Evolutionary conservation across 2,113 vertebrate species (phyloP).

Genomic region (Ovibos moschatus): DNA sequence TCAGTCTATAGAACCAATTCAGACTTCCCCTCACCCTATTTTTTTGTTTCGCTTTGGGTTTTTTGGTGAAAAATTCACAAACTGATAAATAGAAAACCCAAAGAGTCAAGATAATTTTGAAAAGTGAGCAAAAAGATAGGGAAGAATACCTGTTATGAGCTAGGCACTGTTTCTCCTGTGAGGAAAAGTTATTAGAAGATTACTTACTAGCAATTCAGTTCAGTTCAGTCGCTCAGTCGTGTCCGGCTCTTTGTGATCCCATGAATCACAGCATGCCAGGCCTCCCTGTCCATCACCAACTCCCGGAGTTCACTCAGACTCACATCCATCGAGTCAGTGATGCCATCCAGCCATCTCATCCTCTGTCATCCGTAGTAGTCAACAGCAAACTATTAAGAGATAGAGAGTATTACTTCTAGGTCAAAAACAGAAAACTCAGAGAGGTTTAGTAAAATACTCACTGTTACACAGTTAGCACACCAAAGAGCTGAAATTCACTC

Average conservation of each 20-base stretch:
- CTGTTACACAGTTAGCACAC: background rate
- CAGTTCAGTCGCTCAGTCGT: no score
- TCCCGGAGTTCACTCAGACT: no score
- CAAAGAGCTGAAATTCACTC: background rate
- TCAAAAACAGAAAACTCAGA: background rate
- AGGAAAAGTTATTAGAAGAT: background rate
- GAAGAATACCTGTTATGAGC: background rate
- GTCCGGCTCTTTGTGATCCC: accelerated
- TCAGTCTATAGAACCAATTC: background rate
- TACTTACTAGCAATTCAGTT: background rate
- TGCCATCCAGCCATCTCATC: no score
- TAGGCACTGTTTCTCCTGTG: background rate
- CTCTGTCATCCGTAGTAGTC: accelerated
- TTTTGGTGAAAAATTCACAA: background rate
- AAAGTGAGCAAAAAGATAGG: background rate
- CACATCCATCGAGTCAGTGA: no score
- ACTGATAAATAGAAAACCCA: background rate
- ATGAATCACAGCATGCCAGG: no score
- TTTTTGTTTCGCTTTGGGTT: background rate
- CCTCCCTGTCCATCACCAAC: no score
- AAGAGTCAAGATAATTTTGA: background rate
- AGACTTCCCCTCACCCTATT: background rate
- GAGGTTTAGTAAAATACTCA: background rate
- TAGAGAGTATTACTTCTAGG: background rate
- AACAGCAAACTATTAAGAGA: background rate